phyloP scores from a whole-genome alignment of 2,888 invertebrate genomes.

The Myopa tessellatipennis region DNA sequence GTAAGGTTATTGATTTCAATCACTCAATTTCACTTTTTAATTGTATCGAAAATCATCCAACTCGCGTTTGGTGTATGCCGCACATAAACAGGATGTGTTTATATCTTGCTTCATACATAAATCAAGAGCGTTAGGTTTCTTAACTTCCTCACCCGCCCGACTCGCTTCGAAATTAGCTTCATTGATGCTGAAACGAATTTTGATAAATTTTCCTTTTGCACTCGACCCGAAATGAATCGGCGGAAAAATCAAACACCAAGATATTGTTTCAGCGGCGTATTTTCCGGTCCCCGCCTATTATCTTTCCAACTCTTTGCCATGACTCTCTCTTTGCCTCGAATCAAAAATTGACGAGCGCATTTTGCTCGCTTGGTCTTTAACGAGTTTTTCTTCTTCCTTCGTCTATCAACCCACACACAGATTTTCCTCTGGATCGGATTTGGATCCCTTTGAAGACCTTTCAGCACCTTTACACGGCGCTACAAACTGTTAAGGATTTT shows the following conservation, averaged over 20 bases:
- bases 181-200: conserved; percentile 48
- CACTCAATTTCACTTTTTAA: too few species aligned
- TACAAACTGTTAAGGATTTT: conserved; percentile 24
- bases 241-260: conserved; percentile 44
- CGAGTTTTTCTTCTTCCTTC: conserved; percentile 19
- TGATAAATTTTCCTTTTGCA: conserved; percentile 44
- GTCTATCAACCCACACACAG: too few species aligned
- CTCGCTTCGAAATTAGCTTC: conserved; percentile 44
- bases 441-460: conserved; percentile 26
- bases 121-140: too few species aligned
- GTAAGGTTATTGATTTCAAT: too few species aligned
- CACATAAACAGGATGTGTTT: too few species aligned
- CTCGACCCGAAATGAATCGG: not conserved
- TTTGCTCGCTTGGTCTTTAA: not conserved
- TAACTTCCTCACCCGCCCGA: not conserved
- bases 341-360: conserved; percentile 32
- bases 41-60: too few species aligned
- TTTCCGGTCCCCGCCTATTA: not conserved
- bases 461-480: conserved; percentile 21
- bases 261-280: conserved; percentile 42
- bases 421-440: not conserved
- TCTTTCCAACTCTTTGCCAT: not conserved
- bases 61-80: too few species aligned
- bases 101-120: too few species aligned
- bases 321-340: conserved; percentile 29